Base-by-base conservation (phyloP, 2,888 invertebrate species). In the Drosophila paramelanica region DNA sequence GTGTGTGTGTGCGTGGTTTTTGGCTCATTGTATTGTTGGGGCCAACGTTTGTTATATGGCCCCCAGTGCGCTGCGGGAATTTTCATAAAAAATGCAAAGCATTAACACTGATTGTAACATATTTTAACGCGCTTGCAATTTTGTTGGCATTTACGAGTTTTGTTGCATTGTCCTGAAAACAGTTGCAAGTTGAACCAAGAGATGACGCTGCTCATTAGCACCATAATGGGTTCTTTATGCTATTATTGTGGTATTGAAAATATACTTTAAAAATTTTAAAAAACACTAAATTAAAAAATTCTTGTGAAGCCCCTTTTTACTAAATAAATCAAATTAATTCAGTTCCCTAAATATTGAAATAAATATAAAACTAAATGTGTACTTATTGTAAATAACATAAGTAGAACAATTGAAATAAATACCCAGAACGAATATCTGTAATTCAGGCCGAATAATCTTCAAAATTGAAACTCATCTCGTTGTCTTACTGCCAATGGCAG, bases 31-130 rank as follows among this genome's bases (percentile, higher is more conserved):
- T 69, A 67, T 60, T 75, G 42, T 69, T 46, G 60, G 56, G 38
- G 41, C 51, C 38, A 47, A 41, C 59, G 36, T 51, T 64, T 65
- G 57, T 58, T 70, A 67, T 79, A 57, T 56, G 56, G 41, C 47
- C 57, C 57, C 41, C 55, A 43, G 55, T 53, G 58, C 57, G 38
- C 79, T 64, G 67, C 57, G 84, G 64, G 65, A 75, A 75, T 66
- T 84, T 84, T 75, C 78, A 89, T 89, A 74, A 84, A 79, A 88
- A 87, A 80, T 81, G 74, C 76, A 82, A 62, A 70, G 64, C 73
- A 87, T 89, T 89, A 82, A 87, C 79, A 68, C 76, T 81, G 85
- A 88, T 89, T 89, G 90, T 68, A 74, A 77, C 73, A 85, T 84
- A 78, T 79, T 81, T 78, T 77, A 75, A 60, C 56, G 70, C 68